A percentile compares a stretch with the other conserved stretches of the same genome.
These are phyloP conservation scores for Ornithoptera alexandrae DNA, from an alignment of 2,888 invertebrate genomes.

Conservation along the genomic window DNA sequence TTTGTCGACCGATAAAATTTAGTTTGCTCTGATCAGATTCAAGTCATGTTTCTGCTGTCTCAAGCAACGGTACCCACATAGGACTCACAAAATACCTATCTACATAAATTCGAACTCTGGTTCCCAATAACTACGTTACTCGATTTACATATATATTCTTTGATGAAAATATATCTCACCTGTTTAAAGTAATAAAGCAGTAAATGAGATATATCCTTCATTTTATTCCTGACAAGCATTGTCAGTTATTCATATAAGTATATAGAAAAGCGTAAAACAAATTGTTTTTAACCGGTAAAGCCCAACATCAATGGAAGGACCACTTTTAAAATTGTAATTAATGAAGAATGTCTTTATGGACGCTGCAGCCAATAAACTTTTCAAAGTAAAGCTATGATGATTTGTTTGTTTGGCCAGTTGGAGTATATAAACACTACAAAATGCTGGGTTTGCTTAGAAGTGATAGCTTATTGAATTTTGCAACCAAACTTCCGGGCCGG, in stretches of 20 bases:
- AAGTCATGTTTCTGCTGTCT: constrained; percentile 58
- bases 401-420: too few relatives aligned
- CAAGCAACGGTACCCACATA: constrained; percentile 54
- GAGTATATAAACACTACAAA: too few relatives aligned
- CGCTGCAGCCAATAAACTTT: too few relatives aligned
- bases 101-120: constrained; percentile 38
- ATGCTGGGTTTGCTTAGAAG: neutral
- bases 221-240: neutral
- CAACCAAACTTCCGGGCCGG: constrained; percentile 37
- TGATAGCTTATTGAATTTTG: neutral
- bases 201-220: neutral
- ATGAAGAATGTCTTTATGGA: too few relatives aligned
- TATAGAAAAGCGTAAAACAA: too few relatives aligned
- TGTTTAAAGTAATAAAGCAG: neutral
- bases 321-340: too few relatives aligned
- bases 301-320: too few relatives aligned
- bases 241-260: neutral
- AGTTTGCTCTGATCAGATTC: constrained; percentile 69
- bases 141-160: constrained; percentile 16
- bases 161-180: neutral
- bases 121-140: constrained; percentile 26
- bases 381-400: too few relatives aligned
- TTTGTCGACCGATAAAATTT: constrained; percentile 68
- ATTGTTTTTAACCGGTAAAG: too few relatives aligned
- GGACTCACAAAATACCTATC: constrained; percentile 45